Percentiles rank a stretch among this genome's conserved stretches.
Conservation (phyloP, 2,797 vertebrate species). For the Brachyrhaphis roseni region DNA sequence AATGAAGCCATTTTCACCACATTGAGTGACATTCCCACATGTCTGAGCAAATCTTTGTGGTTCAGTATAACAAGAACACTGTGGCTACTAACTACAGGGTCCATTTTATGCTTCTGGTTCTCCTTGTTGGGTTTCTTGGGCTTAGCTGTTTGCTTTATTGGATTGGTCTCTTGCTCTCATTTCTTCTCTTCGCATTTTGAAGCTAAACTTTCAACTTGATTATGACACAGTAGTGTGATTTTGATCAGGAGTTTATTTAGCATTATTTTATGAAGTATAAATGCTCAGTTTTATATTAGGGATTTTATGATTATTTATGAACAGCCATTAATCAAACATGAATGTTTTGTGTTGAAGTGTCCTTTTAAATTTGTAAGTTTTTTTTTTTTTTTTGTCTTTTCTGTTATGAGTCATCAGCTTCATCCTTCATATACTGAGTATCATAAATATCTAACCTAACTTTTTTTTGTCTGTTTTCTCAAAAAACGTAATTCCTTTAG, state of each 20-base stretch:
- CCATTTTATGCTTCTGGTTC: background rate
- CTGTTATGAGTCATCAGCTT: slow-evolving; percentile 12
- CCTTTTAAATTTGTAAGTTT: background rate
- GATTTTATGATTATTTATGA: background rate
- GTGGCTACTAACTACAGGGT: background rate
- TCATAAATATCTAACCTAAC: background rate
- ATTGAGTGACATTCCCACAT: background rate
- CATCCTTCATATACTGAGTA: background rate
- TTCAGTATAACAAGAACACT: background rate
- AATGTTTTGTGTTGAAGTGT: background rate
- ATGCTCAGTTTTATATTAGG: background rate
- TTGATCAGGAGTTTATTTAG: background rate
- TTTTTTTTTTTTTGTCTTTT: background rate
- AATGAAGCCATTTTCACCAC: background rate
- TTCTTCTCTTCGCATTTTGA: background rate
- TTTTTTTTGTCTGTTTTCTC: background rate
- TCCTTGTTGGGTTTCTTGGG: background rate
- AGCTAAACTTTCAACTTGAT: background rate
- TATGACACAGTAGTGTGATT: background rate
- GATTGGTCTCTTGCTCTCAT: background rate
- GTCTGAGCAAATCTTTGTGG: background rate
- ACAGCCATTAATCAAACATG: background rate
- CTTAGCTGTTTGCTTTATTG: background rate
- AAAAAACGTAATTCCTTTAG: background rate
- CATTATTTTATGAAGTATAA: background rate